These are phyloP conservation scores for Cyanistes caeruleus DNA, from an alignment of 2,113 vertebrate genomes.

Conservation along the genomic window DNA sequence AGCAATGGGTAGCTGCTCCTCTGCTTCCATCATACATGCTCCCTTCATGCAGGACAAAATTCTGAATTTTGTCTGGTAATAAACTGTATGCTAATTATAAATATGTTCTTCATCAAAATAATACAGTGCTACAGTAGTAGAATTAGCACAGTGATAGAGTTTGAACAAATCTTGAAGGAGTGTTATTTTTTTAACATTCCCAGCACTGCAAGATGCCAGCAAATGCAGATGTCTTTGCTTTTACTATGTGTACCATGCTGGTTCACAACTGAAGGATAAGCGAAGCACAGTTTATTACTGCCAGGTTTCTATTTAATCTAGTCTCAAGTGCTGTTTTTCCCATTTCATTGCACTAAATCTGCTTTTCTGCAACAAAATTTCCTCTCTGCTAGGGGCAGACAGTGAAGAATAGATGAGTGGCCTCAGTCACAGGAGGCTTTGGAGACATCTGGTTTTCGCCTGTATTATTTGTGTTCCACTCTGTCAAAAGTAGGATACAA, in stretches of 20 bases:
- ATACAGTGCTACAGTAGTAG: not conserved
- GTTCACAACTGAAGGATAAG: not conserved
- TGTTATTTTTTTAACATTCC: not conserved
- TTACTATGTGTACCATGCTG: not conserved
- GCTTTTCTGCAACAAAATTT: not conserved
- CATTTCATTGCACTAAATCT: not conserved
- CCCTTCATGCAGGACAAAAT: not conserved
- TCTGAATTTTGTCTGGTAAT: not conserved
- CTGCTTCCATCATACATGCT: not conserved
- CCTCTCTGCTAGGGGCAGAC: not conserved
- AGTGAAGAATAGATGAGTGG: not conserved
- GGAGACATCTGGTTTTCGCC: not conserved
- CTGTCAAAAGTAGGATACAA: conserved; percentile 21
- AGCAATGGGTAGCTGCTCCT: not conserved
- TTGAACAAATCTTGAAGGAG: not conserved
- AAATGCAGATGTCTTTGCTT: not conserved
- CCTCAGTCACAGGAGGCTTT: not conserved
- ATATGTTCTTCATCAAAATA: not conserved
- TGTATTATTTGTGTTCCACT: not conserved
- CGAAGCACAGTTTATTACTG: not conserved
- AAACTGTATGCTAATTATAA: not conserved
- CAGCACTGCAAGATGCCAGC: not conserved
- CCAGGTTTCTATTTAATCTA: not conserved
- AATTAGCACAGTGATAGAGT: not conserved
- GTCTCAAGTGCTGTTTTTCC: not conserved